Percentiles rank a stretch among this genome's conserved stretches.
These are phyloP conservation scores for Augiades crinisus DNA, from an alignment of 2,888 invertebrate species.

Conservation along the genomic window DNA sequence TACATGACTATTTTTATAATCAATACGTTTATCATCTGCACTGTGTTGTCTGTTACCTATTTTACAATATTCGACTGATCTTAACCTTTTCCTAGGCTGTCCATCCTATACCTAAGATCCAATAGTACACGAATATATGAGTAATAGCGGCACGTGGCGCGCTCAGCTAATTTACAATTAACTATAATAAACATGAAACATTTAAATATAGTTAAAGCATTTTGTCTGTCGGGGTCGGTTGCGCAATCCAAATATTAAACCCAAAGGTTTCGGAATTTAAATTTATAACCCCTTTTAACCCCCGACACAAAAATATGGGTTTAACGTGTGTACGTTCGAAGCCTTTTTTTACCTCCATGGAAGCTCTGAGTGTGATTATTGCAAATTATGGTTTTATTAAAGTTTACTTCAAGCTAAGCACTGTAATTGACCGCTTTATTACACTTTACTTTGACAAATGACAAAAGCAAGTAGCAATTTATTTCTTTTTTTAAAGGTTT, in stretches of 20 bases:
- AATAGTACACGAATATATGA: conserved; percentile 51
- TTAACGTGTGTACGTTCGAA: no score
- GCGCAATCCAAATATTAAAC: conserved; percentile 37
- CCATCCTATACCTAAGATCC: conserved; percentile 35
- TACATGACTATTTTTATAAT: no score
- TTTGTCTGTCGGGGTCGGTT: conserved; percentile 57
- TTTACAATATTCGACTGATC: neutral
- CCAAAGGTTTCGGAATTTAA: conserved; percentile 5
- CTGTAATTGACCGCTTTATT: no score
- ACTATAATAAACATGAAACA: conserved; percentile 69
- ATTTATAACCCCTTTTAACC: conserved; percentile 2
- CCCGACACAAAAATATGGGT: neutral
- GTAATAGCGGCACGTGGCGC: conserved; percentile 47
- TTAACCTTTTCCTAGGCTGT: conserved; percentile 4
- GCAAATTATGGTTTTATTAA: no score
- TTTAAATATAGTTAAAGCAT: conserved; percentile 79
- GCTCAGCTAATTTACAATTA: conserved; percentile 61
- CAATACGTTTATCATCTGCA: neutral
- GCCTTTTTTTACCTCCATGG: no score
- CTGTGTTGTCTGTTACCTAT: conserved; percentile 3
- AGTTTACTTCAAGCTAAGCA: no score
- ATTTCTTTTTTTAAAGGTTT: neutral
- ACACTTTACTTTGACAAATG: no score
- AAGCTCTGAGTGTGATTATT: no score
- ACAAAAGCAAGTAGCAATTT: neutral